These are phyloP conservation scores for Lepidurus apus DNA, from an alignment of 1,140 invertebrate genomes.

Conservation along the genomic window DNA sequence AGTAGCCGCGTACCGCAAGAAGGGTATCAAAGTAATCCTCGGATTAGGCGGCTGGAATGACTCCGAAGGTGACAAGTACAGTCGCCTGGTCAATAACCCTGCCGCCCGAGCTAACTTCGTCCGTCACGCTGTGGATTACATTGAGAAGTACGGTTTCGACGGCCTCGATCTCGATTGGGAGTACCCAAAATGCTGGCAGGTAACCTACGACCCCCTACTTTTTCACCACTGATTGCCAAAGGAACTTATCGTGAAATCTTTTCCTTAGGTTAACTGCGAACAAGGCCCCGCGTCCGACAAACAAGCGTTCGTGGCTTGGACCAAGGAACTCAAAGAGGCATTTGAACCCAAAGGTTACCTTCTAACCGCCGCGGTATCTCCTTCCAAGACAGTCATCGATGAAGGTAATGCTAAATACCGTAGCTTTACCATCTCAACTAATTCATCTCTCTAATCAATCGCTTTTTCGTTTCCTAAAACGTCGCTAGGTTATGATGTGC, in stretches of 20 bases:
- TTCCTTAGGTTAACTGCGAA: constrained; percentile 51
- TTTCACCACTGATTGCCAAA: constrained; percentile 35
- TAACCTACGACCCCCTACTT: constrained; percentile 51
- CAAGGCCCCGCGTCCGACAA: constrained; percentile 55
- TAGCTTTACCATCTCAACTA: neutral
- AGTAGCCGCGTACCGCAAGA: constrained; percentile 67
- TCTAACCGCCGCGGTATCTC: constrained; percentile 55
- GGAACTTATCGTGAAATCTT: neutral
- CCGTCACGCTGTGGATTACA: constrained; percentile 63
- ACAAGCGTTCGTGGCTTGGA: constrained; percentile 59
- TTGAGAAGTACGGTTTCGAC: constrained; percentile 77
- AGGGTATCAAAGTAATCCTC: constrained; percentile 73
- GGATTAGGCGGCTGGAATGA: constrained; percentile 88
- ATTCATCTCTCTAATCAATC: constrained; percentile 31
- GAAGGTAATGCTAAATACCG: constrained; percentile 20
- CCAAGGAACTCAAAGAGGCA: constrained; percentile 64
- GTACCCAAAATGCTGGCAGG: constrained; percentile 87
- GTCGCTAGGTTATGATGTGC: constrained; percentile 65
- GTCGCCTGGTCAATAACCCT: constrained; percentile 68
- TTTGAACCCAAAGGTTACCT: constrained; percentile 63
- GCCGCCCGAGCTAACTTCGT: constrained; percentile 64
- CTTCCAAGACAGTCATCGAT: constrained; percentile 51
- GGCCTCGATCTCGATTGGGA: constrained; percentile 87
- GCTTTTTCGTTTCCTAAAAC: constrained; percentile 36
- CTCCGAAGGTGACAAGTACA: constrained; percentile 78